Conservation (phyloP, 2,113 vertebrate genomes). For the Nothoprocta perdicaria region DNA sequence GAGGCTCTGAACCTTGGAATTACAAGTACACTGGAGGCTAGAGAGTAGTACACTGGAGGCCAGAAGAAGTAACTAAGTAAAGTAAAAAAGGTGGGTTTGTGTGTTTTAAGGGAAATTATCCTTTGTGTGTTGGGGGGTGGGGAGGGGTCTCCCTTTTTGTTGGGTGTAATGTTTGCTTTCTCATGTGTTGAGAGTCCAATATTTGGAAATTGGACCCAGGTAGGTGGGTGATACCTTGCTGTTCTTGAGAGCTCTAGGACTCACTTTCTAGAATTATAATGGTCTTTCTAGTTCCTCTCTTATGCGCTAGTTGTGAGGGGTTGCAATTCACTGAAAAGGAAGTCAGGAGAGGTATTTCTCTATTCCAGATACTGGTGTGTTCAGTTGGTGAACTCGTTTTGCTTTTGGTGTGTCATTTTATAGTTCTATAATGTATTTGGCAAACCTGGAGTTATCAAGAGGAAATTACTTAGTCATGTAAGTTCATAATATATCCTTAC, state of each 20-base stretch:
- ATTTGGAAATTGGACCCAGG: background rate
- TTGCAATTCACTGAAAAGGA: background rate
- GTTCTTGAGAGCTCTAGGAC: background rate
- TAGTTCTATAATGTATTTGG: background rate
- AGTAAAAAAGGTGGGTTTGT: too few species aligned
- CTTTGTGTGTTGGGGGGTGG: fast-evolving
- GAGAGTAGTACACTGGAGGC: too few species aligned
- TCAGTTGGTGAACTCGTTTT: background rate
- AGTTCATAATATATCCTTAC: background rate
- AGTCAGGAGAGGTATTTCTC: background rate
- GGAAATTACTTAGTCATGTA: background rate
- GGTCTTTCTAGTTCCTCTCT: background rate
- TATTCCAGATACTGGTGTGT: background rate
- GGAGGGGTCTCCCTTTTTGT: too few species aligned
- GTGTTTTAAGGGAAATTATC: background rate
- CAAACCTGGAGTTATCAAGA: background rate
- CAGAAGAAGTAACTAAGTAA: too few species aligned
- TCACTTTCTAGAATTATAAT: background rate
- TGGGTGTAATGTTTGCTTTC: too few species aligned
- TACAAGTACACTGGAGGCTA: background rate
- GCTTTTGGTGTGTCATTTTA: background rate
- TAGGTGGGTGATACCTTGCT: background rate
- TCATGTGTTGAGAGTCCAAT: background rate
- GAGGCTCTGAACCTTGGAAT: background rate
- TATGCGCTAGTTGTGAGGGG: background rate